Percentiles rank a stretch among this genome's conserved stretches.
Evolutionary conservation across 1,140 invertebrate species (phyloP).

Genomic region (Philaenus spumarius): DNA sequence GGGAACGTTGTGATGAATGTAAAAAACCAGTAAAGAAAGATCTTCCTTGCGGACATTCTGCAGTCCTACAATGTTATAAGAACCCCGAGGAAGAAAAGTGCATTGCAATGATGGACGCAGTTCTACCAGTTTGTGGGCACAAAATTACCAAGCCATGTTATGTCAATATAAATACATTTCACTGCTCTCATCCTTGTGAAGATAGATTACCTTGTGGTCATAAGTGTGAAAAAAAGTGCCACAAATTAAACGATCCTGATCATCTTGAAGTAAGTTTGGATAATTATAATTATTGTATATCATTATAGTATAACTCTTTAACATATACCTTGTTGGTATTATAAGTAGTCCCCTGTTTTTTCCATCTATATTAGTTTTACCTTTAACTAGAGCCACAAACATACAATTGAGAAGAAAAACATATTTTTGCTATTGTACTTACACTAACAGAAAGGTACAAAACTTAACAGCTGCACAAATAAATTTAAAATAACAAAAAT

Average conservation of each 20-base stretch:
- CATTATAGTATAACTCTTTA: no score
- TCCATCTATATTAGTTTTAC: no score
- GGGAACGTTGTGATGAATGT: constrained; percentile 42
- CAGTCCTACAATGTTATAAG: constrained; percentile 31
- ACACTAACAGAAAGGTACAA: no score
- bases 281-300: no score
- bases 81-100: background rate
- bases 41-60: constrained; percentile 44
- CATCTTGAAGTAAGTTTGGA: constrained; percentile 30
- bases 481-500: no score
- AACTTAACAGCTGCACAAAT: no score
- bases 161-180: constrained; percentile 29
- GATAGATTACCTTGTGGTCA: constrained; percentile 25
- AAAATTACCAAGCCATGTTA: constrained; percentile 25
- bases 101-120: background rate
- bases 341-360: no score
- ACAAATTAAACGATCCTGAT: constrained; percentile 23
- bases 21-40: constrained; percentile 34
- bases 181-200: constrained; percentile 9
- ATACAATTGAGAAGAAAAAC: no score
- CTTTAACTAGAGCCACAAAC: no score
- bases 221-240: constrained; percentile 26
- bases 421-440: no score
- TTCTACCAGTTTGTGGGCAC: background rate
- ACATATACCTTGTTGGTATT: no score